Percentiles rank a stretch among this genome's conserved stretches.
Evolutionary conservation across 2,113 vertebrate species (phyloP).

Genomic region (Ageneiosus marmoratus): DNA sequence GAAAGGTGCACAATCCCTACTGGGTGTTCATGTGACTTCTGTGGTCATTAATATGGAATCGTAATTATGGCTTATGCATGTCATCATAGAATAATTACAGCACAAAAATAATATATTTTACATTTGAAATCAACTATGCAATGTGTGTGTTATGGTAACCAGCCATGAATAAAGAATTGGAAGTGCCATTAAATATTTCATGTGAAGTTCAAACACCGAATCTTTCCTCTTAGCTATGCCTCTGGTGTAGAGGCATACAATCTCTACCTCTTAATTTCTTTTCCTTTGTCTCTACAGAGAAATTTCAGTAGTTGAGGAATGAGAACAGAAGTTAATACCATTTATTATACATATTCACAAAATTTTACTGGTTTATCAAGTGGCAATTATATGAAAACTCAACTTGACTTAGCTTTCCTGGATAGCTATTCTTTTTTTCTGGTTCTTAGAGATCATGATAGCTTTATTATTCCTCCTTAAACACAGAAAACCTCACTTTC

Average conservation of each 20-base stretch:
- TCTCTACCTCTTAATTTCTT: neutral
- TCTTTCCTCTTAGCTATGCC: neutral
- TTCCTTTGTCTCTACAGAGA: neutral
- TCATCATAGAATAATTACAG: neutral
- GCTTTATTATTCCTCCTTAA: constrained; percentile 37
- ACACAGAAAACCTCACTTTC: constrained; percentile 9
- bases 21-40: neutral
- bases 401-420: constrained; percentile 30
- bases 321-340: neutral
- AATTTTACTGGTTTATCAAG: constrained; percentile 52
- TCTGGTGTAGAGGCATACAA: neutral
- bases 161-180: neutral
- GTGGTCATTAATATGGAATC: neutral
- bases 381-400: constrained; percentile 38
- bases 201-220: neutral
- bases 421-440: constrained; percentile 11
- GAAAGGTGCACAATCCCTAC: neutral
- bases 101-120: neutral
- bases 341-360: neutral
- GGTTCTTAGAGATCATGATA: constrained; percentile 3
- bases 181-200: constrained; percentile 8
- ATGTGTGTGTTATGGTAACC: neutral
- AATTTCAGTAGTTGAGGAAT: neutral
- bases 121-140: neutral
- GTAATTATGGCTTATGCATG: neutral